phyloP scores from a whole-genome alignment of 2,888 invertebrate genomes.

The Aporophyla nigra region DNA sequence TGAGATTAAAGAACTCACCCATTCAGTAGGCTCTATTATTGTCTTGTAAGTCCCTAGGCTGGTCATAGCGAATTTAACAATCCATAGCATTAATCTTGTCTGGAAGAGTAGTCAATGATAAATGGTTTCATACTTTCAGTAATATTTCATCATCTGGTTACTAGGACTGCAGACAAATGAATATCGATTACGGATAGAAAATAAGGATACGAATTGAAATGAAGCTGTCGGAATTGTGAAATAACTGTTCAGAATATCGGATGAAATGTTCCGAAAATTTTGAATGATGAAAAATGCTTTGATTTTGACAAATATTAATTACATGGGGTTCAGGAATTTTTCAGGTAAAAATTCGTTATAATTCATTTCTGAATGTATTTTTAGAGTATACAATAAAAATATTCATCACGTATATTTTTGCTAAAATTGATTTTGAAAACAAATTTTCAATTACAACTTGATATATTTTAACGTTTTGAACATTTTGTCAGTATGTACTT shows the following conservation, averaged over 20 bases:
- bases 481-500: neutral
- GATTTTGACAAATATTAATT: slow-evolving; percentile 13
- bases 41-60: slow-evolving; percentile 40
- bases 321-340: neutral
- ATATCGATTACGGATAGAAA: slow-evolving; percentile 38
- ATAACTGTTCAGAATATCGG: slow-evolving; percentile 22
- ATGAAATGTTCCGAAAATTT: slow-evolving; percentile 11
- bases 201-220: slow-evolving; percentile 29
- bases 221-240: slow-evolving; percentile 14
- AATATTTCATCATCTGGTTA: slow-evolving; percentile 36
- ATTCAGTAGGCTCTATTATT: too few species aligned
- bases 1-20: too few species aligned
- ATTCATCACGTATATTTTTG: neutral
- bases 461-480: neutral
- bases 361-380: neutral
- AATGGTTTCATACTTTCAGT: slow-evolving; percentile 37
- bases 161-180: slow-evolving; percentile 41
- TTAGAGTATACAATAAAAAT: neutral
- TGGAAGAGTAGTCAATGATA: slow-evolving; percentile 38
- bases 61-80: slow-evolving; percentile 63
- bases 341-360: neutral
- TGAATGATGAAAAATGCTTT: neutral
- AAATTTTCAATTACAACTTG: neutral
- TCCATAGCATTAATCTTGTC: slow-evolving; percentile 57
- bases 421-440: neutral